Evolutionary conservation across 2,797 vertebrate species (phyloP).

Genomic region (Petrocephalus schoutedeni): DNA sequence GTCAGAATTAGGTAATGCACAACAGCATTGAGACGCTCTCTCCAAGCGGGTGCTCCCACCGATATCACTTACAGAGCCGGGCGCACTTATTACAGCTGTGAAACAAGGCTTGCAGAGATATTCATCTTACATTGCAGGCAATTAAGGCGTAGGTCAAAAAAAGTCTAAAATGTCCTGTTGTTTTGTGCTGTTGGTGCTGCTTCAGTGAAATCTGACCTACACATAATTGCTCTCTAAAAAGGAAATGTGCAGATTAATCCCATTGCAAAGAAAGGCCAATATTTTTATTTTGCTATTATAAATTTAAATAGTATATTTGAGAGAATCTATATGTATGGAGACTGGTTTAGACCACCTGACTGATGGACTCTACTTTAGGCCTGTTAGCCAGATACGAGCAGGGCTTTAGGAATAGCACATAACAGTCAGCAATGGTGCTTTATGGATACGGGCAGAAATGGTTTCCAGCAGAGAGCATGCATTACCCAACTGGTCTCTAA

Average conservation of each 20-base stretch:
- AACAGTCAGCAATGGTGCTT: neutral
- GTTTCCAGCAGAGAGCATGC: neutral
- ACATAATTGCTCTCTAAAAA: neutral
- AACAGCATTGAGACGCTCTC: slow-evolving; percentile 56
- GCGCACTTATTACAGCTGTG: slow-evolving; percentile 49
- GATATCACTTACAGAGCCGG: slow-evolving; percentile 39
- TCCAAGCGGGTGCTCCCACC: slow-evolving; percentile 53
- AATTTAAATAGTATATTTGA: neutral
- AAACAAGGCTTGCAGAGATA: slow-evolving; percentile 51
- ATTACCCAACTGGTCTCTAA: neutral
- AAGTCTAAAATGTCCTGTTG: slow-evolving; percentile 26
- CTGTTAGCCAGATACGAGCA: neutral
- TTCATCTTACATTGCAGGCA: slow-evolving; percentile 31
- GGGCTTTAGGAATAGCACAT: neutral
- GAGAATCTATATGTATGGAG: neutral
- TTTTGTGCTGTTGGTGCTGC: neutral
- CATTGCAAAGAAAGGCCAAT: neutral
- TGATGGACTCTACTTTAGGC: neutral
- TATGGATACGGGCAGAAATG: neutral
- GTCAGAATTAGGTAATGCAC: slow-evolving; percentile 58
- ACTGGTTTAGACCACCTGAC: neutral
- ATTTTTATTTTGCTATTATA: neutral
- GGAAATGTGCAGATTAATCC: neutral
- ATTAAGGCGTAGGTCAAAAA: slow-evolving; percentile 50
- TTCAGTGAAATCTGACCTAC: neutral